phyloP scores from a whole-genome alignment of 35 echinoderm and acorn worm species.

The Lytechinus pictus region DNA sequence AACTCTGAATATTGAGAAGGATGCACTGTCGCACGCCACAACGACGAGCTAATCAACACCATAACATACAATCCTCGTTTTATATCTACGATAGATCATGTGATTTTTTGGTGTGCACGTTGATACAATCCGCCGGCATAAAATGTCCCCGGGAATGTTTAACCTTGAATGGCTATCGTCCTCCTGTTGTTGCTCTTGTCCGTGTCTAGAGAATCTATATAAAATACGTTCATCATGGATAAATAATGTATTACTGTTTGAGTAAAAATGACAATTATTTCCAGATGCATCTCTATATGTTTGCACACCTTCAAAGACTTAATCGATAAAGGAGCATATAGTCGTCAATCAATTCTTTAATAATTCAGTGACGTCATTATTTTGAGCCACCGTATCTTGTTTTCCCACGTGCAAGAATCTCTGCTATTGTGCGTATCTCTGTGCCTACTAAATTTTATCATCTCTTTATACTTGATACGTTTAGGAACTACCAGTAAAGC shows the following conservation, averaged over 20 bases:
- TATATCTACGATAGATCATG: too few relatives aligned
- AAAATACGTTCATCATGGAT: not conserved
- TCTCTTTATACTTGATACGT: slow-evolving; percentile 22
- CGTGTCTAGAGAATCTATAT: not conserved
- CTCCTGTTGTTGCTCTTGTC: not conserved
- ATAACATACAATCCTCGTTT: too few relatives aligned
- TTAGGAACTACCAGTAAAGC: slow-evolving; percentile 11
- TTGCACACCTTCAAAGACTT: not conserved
- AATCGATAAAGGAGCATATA: not conserved
- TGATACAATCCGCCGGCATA: not conserved
- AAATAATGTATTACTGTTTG: not conserved
- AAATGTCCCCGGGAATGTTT: not conserved
- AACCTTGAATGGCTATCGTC: not conserved
- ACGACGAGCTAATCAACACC: too few relatives aligned
- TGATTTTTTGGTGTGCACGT: too few relatives aligned
- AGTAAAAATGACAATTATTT: not conserved
- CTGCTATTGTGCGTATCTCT: not conserved
- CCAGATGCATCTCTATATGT: not conserved
- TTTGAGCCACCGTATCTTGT: not conserved
- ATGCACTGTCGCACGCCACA: too few relatives aligned
- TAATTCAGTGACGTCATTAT: not conserved
- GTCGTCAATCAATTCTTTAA: not conserved
- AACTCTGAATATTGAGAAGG: too few relatives aligned
- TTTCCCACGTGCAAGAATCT: not conserved
- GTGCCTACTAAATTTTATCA: not conserved